These are phyloP conservation scores for Aleiodes leptofemur DNA, from an alignment of 2,888 invertebrate species.

Conservation along the genomic window DNA sequence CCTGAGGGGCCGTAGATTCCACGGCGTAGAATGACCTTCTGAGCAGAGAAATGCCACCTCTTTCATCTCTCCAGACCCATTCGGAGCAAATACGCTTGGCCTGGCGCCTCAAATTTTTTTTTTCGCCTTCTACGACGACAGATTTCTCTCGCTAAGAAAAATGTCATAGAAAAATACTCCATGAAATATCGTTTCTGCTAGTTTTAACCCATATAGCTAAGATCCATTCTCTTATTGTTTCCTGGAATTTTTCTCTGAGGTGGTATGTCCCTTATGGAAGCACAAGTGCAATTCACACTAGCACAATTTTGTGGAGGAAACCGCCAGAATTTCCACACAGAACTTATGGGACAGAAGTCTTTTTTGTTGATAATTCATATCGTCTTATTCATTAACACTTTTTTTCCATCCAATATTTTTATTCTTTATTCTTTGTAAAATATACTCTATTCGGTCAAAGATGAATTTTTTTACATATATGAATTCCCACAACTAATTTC, in stretches of 20 bases:
- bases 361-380: no score
- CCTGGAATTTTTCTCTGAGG: neutral
- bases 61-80: neutral
- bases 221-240: neutral
- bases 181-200: slow-evolving; percentile 17
- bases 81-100: neutral
- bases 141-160: slow-evolving; percentile 4
- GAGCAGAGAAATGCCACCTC: slow-evolving; percentile 13
- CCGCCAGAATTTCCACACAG: no score
- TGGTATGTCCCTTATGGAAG: neutral
- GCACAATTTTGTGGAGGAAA: neutral
- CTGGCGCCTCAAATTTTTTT: slow-evolving; percentile 12
- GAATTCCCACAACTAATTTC: slow-evolving; percentile 3
- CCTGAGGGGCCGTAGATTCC: slow-evolving; percentile 22
- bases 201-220: neutral
- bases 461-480: no score
- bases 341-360: no score
- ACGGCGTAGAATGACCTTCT: slow-evolving; percentile 27
- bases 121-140: neutral
- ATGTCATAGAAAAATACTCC: neutral
- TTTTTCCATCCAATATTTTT: no score
- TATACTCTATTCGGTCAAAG: no score
- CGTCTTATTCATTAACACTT: no score
- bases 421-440: no score
- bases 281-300: neutral